phyloP scores from a whole-genome alignment of 2,888 invertebrate genomes.

The Ariolimax columbianus region DNA sequence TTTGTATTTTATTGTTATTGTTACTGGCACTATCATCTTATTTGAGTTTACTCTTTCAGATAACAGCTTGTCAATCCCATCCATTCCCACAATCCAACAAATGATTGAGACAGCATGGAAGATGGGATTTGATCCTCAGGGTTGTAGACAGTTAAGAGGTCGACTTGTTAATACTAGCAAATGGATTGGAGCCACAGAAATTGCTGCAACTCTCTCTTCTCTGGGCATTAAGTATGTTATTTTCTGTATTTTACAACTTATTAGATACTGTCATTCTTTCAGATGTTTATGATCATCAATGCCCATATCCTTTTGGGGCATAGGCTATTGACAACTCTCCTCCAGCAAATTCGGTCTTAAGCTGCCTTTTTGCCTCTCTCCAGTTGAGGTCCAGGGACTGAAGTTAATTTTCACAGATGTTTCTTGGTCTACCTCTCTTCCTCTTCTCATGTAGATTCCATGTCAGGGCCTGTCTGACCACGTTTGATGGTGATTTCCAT shows the following conservation, averaged over 20 bases:
- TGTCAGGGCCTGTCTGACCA: too few relatives aligned
- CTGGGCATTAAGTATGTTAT: conserved; percentile 85
- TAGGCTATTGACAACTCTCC: too few relatives aligned
- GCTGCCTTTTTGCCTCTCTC: too few relatives aligned
- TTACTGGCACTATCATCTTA: neutral
- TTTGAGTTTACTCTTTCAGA: conserved; percentile 29
- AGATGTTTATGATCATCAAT: too few relatives aligned
- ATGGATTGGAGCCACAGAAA: conserved; percentile 96
- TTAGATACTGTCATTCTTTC: too few relatives aligned
- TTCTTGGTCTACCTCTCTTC: too few relatives aligned
- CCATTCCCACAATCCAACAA: conserved; percentile 89
- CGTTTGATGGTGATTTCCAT: too few relatives aligned
- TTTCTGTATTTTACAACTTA: neutral
- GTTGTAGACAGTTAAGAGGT: conserved; percentile 90
- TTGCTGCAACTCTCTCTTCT: conserved; percentile 89
- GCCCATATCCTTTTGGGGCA: too few relatives aligned
- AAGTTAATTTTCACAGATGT: too few relatives aligned
- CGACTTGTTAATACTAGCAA: conserved; percentile 90
- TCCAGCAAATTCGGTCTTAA: too few relatives aligned
- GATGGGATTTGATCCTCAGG: conserved; percentile 81
- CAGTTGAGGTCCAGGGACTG: too few relatives aligned
- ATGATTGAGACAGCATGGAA: conserved; percentile 85
- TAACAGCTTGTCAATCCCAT: conserved; percentile 83
- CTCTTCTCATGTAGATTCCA: too few relatives aligned
- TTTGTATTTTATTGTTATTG: neutral